phyloP scores from a whole-genome alignment of 2,113 vertebrate genomes.

The Hypanus sabinus region DNA sequence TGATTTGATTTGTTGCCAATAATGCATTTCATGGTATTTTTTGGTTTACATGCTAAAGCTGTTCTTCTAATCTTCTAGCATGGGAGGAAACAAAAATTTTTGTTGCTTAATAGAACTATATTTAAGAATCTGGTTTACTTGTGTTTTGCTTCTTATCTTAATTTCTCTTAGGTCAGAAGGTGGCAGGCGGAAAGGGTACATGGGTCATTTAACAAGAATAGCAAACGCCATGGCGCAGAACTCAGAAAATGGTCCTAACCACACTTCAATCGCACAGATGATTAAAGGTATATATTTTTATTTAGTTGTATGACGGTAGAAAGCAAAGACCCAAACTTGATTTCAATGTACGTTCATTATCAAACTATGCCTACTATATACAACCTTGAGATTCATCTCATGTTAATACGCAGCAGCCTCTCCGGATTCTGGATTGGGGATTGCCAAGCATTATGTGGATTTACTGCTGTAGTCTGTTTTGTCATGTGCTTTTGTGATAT shows the following conservation, averaged over 20 bases:
- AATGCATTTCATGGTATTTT: no score
- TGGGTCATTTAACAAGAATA: constrained; percentile 59
- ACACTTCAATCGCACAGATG: constrained; percentile 47
- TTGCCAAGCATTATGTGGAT: no score
- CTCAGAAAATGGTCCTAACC: constrained; percentile 54
- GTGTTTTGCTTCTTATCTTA: neutral
- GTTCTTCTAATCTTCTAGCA: no score
- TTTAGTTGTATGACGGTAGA: neutral
- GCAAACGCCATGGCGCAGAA: constrained; percentile 55
- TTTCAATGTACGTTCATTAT: no score
- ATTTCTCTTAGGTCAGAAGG: constrained; percentile 47
- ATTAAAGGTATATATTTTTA: constrained; percentile 53
- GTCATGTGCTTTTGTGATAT: no score
- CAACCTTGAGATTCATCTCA: no score
- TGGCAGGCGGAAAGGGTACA: constrained; percentile 57
- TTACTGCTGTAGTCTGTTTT: no score
- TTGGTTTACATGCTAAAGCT: no score
- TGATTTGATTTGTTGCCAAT: no score
- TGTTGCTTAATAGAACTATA: constrained; percentile 5
- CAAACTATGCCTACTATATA: no score
- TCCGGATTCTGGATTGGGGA: no score
- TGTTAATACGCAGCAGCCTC: no score
- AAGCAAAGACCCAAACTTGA: neutral
- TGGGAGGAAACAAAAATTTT: neutral
- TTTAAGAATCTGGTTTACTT: neutral